Conservation (phyloP, 2,888 invertebrate species). For the Bellardia pandia region DNA sequence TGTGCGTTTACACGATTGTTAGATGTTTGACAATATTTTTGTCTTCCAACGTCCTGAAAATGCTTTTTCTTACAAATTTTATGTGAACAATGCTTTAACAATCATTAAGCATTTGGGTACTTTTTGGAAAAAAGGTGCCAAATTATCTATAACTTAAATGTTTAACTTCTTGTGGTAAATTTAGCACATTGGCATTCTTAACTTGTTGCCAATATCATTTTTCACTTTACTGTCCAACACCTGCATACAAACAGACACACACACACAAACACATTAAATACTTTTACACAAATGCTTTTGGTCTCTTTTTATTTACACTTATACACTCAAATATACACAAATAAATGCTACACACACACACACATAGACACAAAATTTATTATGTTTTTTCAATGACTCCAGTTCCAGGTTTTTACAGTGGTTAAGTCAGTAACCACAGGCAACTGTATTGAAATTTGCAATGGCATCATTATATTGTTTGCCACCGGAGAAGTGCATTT, state of each 20-base stretch:
- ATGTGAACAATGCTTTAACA: too few species aligned
- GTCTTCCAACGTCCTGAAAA: too few species aligned
- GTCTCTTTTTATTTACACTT: slow-evolving; percentile 5
- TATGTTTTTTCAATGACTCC: slow-evolving; percentile 21
- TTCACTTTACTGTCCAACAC: slow-evolving; percentile 65
- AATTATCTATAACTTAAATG: neutral
- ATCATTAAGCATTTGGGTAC: neutral
- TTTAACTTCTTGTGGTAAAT: neutral
- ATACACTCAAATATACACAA: neutral
- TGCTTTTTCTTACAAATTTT: too few species aligned
- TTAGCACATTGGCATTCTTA: slow-evolving; percentile 42
- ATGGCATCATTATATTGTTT: slow-evolving; percentile 67
- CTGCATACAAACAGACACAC: slow-evolving; percentile 4
- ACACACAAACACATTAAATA: slow-evolving; percentile 35
- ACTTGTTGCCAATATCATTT: slow-evolving; percentile 74
- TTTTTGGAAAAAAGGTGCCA: neutral
- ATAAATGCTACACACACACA: neutral
- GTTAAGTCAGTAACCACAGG: slow-evolving; percentile 67
- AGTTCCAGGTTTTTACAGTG: neutral
- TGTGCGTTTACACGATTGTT: too few species aligned
- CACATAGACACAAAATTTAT: neutral
- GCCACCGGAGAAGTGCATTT: slow-evolving; percentile 71
- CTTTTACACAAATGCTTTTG: slow-evolving; percentile 15
- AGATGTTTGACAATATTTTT: too few species aligned
- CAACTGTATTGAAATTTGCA: slow-evolving; percentile 70